Percentiles rank a stretch among this genome's conserved stretches.
phyloP scores from a whole-genome alignment of 2,797 vertebrate genomes.

The Tapirus indicus region DNA sequence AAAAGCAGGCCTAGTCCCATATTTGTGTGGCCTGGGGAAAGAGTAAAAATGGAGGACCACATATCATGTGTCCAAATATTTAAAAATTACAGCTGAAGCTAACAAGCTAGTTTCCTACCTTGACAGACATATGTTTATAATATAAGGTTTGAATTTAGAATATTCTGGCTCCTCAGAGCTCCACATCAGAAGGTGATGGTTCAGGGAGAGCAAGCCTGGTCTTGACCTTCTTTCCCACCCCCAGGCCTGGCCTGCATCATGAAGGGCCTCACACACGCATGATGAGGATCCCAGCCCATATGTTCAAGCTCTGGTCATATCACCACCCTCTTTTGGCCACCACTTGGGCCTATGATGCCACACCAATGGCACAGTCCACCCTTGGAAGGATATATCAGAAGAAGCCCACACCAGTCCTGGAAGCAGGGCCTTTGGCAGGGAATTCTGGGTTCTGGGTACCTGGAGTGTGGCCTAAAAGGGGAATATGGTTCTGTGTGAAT shows the following conservation, averaged over 20 bases:
- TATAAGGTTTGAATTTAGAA: not conserved
- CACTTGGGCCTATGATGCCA: not conserved
- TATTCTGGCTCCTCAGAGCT: not conserved
- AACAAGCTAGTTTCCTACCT: not conserved
- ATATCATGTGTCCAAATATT: not conserved
- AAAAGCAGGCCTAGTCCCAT: not conserved
- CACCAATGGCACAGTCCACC: not conserved
- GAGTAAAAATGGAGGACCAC: not conserved
- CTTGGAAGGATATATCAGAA: not conserved
- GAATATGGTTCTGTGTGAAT: not conserved
- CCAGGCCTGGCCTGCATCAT: not conserved
- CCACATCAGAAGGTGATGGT: not conserved
- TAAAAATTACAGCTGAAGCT: constrained; percentile 2
- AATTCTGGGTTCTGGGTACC: not conserved
- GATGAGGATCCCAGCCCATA: not conserved
- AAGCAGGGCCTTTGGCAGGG: not conserved
- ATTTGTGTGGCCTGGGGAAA: not conserved
- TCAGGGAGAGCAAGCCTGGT: not conserved
- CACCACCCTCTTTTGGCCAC: not conserved
- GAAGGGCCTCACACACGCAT: not conserved
- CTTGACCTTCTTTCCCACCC: not conserved
- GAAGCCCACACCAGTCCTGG: not conserved
- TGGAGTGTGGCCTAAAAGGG: not conserved
- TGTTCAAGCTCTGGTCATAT: not conserved
- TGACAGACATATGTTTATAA: not conserved